Conservation (phyloP, 2,797 vertebrate species). For the Phrynocephalus vlangalii region DNA sequence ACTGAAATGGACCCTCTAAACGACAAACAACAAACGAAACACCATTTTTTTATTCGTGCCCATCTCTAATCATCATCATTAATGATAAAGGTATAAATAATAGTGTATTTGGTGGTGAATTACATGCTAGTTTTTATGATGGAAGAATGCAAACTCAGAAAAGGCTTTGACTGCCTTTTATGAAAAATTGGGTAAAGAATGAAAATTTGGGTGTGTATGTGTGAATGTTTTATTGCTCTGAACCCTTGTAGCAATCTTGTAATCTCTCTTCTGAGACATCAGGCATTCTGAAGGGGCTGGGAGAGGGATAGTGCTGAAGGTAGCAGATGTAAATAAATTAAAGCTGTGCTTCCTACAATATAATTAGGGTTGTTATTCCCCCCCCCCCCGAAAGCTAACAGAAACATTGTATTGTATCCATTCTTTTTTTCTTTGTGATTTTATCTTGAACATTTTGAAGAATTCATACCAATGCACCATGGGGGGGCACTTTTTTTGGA, state of each 20-base stretch:
- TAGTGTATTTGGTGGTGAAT: background rate
- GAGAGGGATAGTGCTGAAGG: slow-evolving; percentile 52
- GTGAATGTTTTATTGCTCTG: slow-evolving; percentile 42
- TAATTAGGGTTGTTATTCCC: slow-evolving; percentile 16
- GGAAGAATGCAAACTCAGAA: slow-evolving; percentile 37
- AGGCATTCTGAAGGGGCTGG: slow-evolving; percentile 48
- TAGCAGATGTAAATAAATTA: slow-evolving; percentile 76
- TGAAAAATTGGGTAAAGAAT: slow-evolving; percentile 48
- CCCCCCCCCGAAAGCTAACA: slow-evolving; percentile 23
- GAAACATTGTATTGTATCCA: slow-evolving; percentile 46
- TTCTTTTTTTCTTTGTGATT: background rate
- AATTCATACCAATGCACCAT: background rate
- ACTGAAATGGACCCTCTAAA: too few relatives aligned
- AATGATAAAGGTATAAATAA: background rate
- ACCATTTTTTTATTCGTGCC: too few relatives aligned
- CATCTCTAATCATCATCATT: too few relatives aligned
- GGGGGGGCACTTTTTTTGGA: background rate
- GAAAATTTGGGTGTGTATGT: slow-evolving; percentile 8
- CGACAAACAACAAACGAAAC: too few relatives aligned
- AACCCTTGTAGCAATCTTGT: slow-evolving; percentile 29
- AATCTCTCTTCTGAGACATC: slow-evolving; percentile 60
- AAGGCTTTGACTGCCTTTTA: slow-evolving; percentile 31
- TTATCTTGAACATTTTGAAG: slow-evolving; percentile 36
- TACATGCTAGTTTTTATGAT: slow-evolving; percentile 34
- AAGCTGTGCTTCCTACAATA: slow-evolving; percentile 72